phyloP scores from a whole-genome alignment of 2,113 vertebrate genomes.

The Ibidorhyncha struthersii region DNA sequence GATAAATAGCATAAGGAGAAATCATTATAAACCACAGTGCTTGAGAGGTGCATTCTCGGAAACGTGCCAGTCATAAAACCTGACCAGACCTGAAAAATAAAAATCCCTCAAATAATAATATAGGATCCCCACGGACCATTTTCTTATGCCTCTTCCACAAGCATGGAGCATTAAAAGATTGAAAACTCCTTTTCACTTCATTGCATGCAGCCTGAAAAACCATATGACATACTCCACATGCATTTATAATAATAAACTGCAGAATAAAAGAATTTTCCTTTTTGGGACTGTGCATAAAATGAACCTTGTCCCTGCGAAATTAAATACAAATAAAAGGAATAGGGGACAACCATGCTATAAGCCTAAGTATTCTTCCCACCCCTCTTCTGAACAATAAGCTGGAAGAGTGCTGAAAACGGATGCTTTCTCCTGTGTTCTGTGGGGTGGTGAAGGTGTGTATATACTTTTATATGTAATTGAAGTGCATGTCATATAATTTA shows the following conservation, averaged over 20 bases:
- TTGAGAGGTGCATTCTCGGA: conserved; percentile 15
- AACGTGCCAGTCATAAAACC: conserved; percentile 49
- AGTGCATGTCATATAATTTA: background rate
- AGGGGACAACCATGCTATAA: background rate
- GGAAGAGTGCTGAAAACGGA: background rate
- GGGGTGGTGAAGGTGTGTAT: background rate
- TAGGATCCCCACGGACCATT: conserved; percentile 48
- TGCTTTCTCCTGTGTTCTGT: background rate
- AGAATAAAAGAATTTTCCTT: conserved; percentile 42
- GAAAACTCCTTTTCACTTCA: conserved; percentile 52
- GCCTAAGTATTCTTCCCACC: background rate
- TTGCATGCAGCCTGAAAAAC: conserved; percentile 43
- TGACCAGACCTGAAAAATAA: conserved; percentile 60
- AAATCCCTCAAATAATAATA: conserved; percentile 60
- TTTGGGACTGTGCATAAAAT: background rate
- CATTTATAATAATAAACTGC: background rate
- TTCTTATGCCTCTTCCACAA: conserved; percentile 53
- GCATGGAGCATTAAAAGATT: conserved; percentile 47
- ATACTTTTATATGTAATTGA: background rate
- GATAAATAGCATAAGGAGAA: conserved; percentile 64
- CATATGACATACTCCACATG: background rate
- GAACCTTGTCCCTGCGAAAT: conserved; percentile 33
- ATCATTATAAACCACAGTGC: conserved; percentile 54
- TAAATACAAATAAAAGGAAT: conserved; percentile 11
- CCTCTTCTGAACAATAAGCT: background rate